A percentile compares a stretch with the other conserved stretches of the same genome.
These are phyloP conservation scores for Hyposoter dolosus DNA, from an alignment of 2,888 invertebrate species.

Conservation along the genomic window DNA sequence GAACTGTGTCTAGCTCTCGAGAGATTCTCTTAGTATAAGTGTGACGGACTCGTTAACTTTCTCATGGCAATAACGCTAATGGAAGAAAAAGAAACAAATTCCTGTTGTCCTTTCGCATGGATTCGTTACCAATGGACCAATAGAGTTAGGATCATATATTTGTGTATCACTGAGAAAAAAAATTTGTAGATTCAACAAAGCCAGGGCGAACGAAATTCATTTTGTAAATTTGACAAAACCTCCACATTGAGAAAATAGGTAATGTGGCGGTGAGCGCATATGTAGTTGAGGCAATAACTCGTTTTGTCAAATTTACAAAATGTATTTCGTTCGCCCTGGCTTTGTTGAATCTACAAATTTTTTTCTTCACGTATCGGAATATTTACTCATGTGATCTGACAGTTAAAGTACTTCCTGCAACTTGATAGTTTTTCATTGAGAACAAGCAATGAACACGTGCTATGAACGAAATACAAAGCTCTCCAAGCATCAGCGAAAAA, in stretches of 20 bases:
- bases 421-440: conserved; percentile 22
- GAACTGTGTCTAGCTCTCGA: conserved; percentile 13
- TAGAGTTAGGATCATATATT: background rate
- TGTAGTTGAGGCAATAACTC: too few species aligned
- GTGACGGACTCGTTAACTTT: conserved; percentile 43
- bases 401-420: conserved; percentile 25
- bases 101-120: background rate
- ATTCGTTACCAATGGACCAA: conserved; percentile 4
- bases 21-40: conserved; percentile 9
- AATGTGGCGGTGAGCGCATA: too few species aligned
- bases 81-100: conserved; percentile 46
- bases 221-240: too few species aligned
- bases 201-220: too few species aligned
- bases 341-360: too few species aligned
- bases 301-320: too few species aligned
- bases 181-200: too few species aligned
- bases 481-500: conserved; percentile 66
- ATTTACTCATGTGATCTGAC: background rate
- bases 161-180: too few species aligned
- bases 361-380: too few species aligned
- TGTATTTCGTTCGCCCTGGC: too few species aligned
- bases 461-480: conserved; percentile 13
- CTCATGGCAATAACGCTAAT: conserved; percentile 55
- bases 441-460: conserved; percentile 26
- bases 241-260: too few species aligned